Percentiles rank a stretch among this genome's conserved stretches.
These are phyloP conservation scores for Netelia virgata DNA, from an alignment of 2,888 invertebrate species.

Conservation along the genomic window DNA sequence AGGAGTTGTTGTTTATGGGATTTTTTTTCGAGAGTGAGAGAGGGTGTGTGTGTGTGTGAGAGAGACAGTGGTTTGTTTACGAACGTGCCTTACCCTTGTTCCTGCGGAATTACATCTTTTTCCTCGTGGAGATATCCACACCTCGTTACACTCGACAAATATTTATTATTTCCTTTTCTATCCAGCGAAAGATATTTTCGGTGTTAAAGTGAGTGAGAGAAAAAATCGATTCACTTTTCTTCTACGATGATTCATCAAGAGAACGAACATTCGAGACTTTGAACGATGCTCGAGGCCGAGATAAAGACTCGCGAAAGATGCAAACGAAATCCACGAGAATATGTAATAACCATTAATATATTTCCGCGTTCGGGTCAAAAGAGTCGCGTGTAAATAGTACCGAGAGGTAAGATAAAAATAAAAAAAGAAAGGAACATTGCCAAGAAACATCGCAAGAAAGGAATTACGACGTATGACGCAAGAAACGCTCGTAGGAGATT, in stretches of 20 bases:
- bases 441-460: neutral
- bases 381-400: neutral
- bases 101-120: conserved; percentile 28
- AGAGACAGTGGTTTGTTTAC: neutral
- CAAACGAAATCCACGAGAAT: neutral
- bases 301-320: neutral
- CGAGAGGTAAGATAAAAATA: neutral
- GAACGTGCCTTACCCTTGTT: conserved; percentile 24
- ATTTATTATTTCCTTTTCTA: conserved; percentile 30
- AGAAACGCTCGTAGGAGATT: conserved; percentile 12
- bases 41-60: neutral
- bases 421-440: neutral
- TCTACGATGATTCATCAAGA: neutral
- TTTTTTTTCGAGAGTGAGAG: neutral
- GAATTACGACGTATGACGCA: conserved; percentile 1
- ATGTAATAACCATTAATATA: conserved; percentile 25
- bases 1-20: neutral
- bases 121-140: neutral
- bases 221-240: neutral
- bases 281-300: neutral
- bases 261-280: neutral
- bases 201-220: neutral
- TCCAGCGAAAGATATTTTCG: neutral
- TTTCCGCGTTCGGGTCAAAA: conserved; percentile 31
- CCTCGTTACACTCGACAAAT: conserved; percentile 36